Percentiles rank a stretch among this genome's conserved stretches.
Evolutionary conservation across 2,113 vertebrate genomes (phyloP).

Genomic region (Cygnus atratus): DNA sequence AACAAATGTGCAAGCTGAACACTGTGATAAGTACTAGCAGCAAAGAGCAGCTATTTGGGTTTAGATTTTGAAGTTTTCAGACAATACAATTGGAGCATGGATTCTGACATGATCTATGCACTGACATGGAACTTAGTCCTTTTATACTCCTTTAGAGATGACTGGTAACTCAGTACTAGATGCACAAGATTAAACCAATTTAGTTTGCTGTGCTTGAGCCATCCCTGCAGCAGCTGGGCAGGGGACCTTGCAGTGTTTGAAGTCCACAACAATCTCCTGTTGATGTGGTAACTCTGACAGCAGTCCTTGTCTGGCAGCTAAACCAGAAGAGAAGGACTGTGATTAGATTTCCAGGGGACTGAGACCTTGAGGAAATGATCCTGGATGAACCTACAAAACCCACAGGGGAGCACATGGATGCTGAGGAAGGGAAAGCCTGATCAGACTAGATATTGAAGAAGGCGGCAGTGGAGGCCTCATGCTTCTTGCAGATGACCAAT

Average conservation of each 20-base stretch:
- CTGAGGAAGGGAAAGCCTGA: background rate
- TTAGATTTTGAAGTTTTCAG: background rate
- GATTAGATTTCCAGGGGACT: background rate
- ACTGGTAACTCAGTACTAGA: background rate
- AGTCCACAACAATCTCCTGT: background rate
- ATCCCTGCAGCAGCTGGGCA: background rate
- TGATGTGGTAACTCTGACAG: background rate
- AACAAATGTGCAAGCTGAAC: background rate
- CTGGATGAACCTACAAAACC: background rate
- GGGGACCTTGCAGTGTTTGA: background rate
- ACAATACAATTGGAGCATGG: background rate
- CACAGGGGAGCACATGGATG: accelerated
- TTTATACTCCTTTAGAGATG: background rate
- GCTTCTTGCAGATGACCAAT: background rate
- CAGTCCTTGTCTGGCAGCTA: background rate
- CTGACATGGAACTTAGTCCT: background rate
- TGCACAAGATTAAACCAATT: constrained; percentile 40
- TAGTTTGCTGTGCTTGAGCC: background rate
- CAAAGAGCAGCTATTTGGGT: background rate
- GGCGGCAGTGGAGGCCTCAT: background rate
- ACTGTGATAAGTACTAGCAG: background rate
- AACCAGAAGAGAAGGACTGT: background rate
- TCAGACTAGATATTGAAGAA: background rate
- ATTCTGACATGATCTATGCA: background rate
- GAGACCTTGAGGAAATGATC: background rate